Conservation (phyloP, 2,113 vertebrate genomes). For the Ptilorrhoa leucosticta region DNA sequence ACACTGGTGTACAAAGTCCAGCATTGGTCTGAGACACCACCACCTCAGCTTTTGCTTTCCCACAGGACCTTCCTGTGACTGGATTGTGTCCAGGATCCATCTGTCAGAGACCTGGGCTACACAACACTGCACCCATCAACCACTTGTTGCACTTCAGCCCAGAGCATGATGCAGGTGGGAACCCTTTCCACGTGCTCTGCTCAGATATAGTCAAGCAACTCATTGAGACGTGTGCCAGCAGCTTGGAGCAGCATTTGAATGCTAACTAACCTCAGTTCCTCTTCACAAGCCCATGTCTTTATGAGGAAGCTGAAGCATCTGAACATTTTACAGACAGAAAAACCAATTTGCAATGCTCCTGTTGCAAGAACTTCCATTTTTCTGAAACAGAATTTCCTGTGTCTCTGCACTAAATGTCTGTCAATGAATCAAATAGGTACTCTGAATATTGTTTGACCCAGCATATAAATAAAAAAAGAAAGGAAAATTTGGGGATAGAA, state of each 20-base stretch:
- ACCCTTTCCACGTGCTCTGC: not conserved
- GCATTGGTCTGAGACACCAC: not conserved
- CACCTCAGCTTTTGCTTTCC: not conserved
- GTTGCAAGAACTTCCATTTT: not conserved
- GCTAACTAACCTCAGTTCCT: not conserved
- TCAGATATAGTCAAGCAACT: not conserved
- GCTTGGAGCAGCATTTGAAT: not conserved
- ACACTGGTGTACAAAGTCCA: not conserved
- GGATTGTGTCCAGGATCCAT: not conserved
- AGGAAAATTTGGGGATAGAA: not conserved
- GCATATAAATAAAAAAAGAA: not conserved
- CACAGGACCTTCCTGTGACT: fast-evolving
- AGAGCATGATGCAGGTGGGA: not conserved
- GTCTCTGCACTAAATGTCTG: not conserved
- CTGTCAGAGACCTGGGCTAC: not conserved
- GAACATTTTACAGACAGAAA: not conserved
- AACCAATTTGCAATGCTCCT: not conserved
- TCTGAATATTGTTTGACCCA: not conserved
- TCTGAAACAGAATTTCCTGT: not conserved
- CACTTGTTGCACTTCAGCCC: not conserved
- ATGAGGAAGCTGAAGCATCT: not conserved
- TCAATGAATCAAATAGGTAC: not conserved
- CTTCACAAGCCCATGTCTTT: not conserved
- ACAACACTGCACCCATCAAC: not conserved
- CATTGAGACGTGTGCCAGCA: not conserved